These are phyloP conservation scores for Phragmatobia fuliginosa DNA, from an alignment of 2,888 invertebrate species.

Conservation along the genomic window DNA sequence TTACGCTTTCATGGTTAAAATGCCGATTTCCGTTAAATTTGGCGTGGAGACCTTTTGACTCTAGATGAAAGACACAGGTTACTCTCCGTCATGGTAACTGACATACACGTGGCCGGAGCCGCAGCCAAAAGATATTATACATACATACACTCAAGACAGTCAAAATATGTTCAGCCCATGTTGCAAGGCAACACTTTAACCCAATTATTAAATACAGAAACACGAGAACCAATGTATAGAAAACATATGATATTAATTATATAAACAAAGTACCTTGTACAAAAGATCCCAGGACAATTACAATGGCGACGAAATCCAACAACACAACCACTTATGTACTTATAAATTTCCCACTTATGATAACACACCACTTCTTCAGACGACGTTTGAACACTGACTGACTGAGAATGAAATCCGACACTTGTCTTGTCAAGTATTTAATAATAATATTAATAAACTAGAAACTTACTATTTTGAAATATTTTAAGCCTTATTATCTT, in stretches of 20 bases:
- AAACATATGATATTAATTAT: constrained; percentile 5
- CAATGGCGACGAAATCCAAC: constrained; percentile 41
- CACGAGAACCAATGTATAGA: constrained; percentile 10
- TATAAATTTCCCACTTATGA: constrained; percentile 6
- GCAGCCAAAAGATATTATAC: too few relatives aligned
- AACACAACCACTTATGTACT: constrained; percentile 33
- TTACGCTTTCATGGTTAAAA: too few relatives aligned
- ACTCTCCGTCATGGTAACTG: too few relatives aligned
- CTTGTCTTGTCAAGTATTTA: constrained; percentile 24
- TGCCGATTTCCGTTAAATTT: too few relatives aligned
- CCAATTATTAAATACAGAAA: background rate
- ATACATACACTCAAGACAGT: background rate
- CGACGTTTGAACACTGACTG: constrained; percentile 42
- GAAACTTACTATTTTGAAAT: constrained; percentile 14
- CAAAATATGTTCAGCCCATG: background rate
- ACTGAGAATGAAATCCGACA: constrained; percentile 40
- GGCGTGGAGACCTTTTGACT: too few relatives aligned
- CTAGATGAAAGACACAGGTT: too few relatives aligned
- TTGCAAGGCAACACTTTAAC: background rate
- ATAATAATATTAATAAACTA: constrained; percentile 36
- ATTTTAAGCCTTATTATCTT: constrained; percentile 24
- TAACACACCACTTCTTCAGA: constrained; percentile 37
- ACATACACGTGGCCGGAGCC: too few relatives aligned
- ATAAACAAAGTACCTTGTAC: constrained; percentile 39
- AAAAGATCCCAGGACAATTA: constrained; percentile 41